Evolutionary conservation across 2,888 invertebrate species (phyloP), one percentile per base, ranked within the genome.

Genomic region (Apotomis turbidana): DNA sequence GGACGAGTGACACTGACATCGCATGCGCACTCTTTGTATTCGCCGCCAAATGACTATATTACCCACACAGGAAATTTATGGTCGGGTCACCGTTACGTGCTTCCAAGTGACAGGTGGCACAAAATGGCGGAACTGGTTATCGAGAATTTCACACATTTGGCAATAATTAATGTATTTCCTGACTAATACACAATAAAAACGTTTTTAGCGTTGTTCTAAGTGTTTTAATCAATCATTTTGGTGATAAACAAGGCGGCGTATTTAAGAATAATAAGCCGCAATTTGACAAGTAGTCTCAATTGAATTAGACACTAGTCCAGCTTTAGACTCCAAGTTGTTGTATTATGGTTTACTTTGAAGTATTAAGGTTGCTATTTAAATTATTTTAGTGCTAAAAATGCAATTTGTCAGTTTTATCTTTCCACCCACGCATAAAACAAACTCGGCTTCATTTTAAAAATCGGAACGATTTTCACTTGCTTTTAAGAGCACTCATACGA

Each of bases 41-140:
- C 60, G 55, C 66, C 60, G 71, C 44, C 60, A 57, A 69, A 71
- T 55, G 71, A 55, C 71, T 70, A 70, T 70, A 71, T 61, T 55
- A 54, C 36, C 15, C 61, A 52, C 12, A 46, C 55, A 12, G 66
- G 13, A 49, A 66, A 67, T 71, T 54, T 71, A 71, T 55, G 67
- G 61, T 55, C 38, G 8, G 38, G 38, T 55, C 13, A 64, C 70
- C 70, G 64, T 64, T 70, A 70, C 52, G 5, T 55, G 52, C 36
- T 27, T 66, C 27, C 55, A 66, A 71, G 46, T 55, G 54, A 66
- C 71, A 71, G 60, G 49, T 67, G 60, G 49, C 55, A 62, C 51
- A n/a, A 61, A 59, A 15, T 41, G 55, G 54, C 4, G 3, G 38
- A 61, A 71, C 71, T 41, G 67, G 71, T 71, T 71, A 57, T 61